Evolutionary conservation across 2,888 invertebrate genomes (phyloP).

Genomic region (Amiota mariae): DNA sequence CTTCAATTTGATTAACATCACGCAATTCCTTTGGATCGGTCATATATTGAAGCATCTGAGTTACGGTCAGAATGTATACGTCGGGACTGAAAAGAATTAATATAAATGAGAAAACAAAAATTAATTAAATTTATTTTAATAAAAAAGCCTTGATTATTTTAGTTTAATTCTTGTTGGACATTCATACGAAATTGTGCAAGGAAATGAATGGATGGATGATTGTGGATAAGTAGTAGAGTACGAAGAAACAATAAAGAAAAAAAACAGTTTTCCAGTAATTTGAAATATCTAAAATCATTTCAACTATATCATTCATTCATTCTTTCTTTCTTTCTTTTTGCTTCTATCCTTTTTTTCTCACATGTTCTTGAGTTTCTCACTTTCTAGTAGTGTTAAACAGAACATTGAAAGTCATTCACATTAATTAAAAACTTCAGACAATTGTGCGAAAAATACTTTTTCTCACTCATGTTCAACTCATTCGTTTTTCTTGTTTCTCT

Average conservation of each 20-base stretch:
- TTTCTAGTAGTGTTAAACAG: neutral
- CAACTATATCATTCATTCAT: neutral
- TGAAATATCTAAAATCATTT: neutral
- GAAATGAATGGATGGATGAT: no score
- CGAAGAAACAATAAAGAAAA: no score
- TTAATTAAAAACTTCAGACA: conserved; percentile 71
- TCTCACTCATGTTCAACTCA: conserved; percentile 47
- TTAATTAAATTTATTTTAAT: neutral
- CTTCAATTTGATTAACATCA: conserved; percentile 81
- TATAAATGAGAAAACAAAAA: conserved; percentile 3
- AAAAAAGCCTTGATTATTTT: neutral
- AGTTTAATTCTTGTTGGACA: neutral
- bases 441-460: conserved; percentile 64
- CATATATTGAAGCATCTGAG: conserved; percentile 92
- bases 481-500: conserved; percentile 2
- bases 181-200: neutral
- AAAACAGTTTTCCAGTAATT: conserved; percentile 28
- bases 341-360: neutral
- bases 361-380: no score
- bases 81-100: conserved; percentile 80
- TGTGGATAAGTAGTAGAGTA: no score
- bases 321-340: neutral
- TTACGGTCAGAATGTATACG: conserved; percentile 89
- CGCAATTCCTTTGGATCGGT: conserved; percentile 86
- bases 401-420: conserved; percentile 65